Percentiles rank a stretch among this genome's conserved stretches.
These are phyloP conservation scores for Echinops telfairi DNA, from an alignment of 2,113 vertebrate genomes.

Conservation along the genomic window DNA sequence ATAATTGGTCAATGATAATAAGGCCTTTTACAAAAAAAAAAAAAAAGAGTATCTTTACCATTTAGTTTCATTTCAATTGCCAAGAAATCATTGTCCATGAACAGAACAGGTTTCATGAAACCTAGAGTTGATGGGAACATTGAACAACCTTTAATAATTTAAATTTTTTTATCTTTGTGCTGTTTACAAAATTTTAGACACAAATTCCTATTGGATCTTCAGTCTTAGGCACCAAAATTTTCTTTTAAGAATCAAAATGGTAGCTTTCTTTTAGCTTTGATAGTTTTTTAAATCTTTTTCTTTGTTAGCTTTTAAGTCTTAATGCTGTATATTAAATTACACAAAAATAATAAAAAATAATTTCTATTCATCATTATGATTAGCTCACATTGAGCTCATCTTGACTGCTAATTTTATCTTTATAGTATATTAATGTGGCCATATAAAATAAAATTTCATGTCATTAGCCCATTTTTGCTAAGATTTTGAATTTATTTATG, in stretches of 20 bases:
- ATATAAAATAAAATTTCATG: background rate
- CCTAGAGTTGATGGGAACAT: slow-evolving; percentile 18
- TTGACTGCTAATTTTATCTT: slow-evolving; percentile 14
- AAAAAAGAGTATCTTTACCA: slow-evolving; percentile 67
- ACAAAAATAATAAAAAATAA: slow-evolving; percentile 24
- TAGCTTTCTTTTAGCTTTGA: slow-evolving; percentile 36
- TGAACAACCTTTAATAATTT: background rate
- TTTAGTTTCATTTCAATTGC: slow-evolving; percentile 53
- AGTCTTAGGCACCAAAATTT: background rate
- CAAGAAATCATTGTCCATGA: slow-evolving; percentile 64
- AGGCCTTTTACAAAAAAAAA: slow-evolving; percentile 76
- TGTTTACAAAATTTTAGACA: slow-evolving; percentile 20
- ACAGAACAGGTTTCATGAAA: slow-evolving; percentile 12
- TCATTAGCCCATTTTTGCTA: background rate
- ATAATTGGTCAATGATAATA: slow-evolving; percentile 79
- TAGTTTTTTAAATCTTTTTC: background rate
- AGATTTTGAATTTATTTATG: background rate
- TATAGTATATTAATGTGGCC: background rate
- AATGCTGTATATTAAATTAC: background rate
- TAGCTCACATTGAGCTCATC: background rate
- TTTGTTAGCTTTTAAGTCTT: background rate
- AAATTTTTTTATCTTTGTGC: background rate
- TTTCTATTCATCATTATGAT: background rate
- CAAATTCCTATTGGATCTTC: background rate
- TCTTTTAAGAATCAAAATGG: background rate